phyloP scores from a whole-genome alignment of 2,888 invertebrate species.

The Notodonta ziczac region DNA sequence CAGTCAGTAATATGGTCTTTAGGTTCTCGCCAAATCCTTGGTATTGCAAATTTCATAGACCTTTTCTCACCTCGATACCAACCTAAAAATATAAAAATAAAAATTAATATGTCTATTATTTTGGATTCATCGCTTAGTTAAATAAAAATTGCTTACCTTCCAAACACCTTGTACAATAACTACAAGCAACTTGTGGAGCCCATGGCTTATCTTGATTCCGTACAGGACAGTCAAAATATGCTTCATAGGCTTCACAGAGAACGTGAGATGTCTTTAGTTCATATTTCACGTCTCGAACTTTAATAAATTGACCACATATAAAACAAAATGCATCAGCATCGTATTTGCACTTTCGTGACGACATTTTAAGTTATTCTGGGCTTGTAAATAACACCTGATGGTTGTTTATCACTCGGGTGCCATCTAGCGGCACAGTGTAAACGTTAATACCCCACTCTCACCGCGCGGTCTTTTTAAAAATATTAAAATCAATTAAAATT shows the following conservation, averaged over 20 bases:
- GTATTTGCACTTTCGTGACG: constrained; percentile 28
- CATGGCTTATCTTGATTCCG: constrained; percentile 14
- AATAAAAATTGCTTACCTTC: no score
- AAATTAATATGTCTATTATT: no score
- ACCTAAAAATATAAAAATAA: no score
- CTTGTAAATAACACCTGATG: constrained; percentile 30
- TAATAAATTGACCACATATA: constrained; percentile 14
- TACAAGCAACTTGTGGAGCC: no score
- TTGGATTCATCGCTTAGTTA: no score
- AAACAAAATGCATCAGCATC: constrained; percentile 31
- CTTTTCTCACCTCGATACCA: no score
- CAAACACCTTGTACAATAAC: no score
- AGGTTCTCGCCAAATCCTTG: no score
- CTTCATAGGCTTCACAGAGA: constrained; percentile 24
- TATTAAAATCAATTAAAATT: constrained; percentile 11
- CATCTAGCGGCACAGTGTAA: constrained; percentile 30
- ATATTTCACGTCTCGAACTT: constrained; percentile 31
- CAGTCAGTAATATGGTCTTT: no score
- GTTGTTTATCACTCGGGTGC: constrained; percentile 31
- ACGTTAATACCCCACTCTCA: constrained; percentile 28
- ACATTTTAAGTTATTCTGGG: constrained; percentile 26
- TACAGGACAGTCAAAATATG: constrained; percentile 23
- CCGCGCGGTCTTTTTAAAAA: constrained; percentile 9
- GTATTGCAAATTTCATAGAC: no score
- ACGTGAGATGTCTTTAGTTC: constrained; percentile 26